Base-by-base conservation (phyloP, 2,888 invertebrate species). In the Phasia obesa region DNA sequence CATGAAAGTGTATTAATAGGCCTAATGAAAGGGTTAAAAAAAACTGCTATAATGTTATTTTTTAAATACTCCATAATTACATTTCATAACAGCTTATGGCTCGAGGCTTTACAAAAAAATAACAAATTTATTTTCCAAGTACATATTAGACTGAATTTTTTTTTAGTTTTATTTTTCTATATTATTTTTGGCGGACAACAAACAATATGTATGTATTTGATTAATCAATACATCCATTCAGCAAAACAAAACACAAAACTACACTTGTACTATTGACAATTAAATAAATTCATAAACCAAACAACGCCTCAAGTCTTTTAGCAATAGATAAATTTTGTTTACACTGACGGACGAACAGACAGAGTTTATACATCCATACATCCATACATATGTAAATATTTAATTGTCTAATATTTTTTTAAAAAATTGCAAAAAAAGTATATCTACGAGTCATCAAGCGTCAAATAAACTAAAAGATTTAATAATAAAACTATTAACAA, bases 301-400 rank as follows among this genome's bases (percentile, higher is more conserved):
- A 70, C 47, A 27, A 65, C 6, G 64, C 64, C 65, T 23, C 11
- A 71, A 64, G 70, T 44, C n/a, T 15, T 64, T 70, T 64, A 75
- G 75, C 70, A 75, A 42, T 42, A 70, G 51, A 75, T 71, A 59
- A 51, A 75, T 70, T 53, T 67, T 47, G 19, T 19, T 47, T 77
- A 31, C 3, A 38, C 3, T 44, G 3, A n/a, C 35, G 19, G 19
- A 2, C 38, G 38, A 2, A 27, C 44, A 21, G 44, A 44, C 42
- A 44, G 7, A 19, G 7, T 53, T 42, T 53, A 67, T 71, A 53
- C 51, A 62, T 67, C 23, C 49, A 44, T 21, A 42, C 13, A 2
- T 60, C 13, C 19, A 11, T 59, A 15, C 25, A 75, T 21, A 71
- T 7, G 35, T 59, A 6, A 38, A 35, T 23, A 49, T 47, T 44